These are phyloP conservation scores for Catocala fraxini DNA, from an alignment of 2,888 invertebrate genomes.

Conservation along the genomic window DNA sequence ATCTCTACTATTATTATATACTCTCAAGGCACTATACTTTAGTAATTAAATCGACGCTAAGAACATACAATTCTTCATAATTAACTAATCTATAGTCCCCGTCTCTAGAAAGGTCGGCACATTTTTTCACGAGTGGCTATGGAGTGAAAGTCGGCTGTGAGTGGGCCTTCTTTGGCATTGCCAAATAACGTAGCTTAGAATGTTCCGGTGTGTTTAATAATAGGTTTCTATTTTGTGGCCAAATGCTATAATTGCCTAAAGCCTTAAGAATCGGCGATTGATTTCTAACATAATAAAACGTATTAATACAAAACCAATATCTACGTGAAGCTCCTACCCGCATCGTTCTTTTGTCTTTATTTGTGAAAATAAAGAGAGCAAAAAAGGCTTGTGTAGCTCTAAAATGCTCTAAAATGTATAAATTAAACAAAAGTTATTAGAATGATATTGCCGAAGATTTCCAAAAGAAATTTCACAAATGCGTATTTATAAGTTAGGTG, in stretches of 20 bases:
- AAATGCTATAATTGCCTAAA: not conserved
- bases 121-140: slow-evolving; percentile 74
- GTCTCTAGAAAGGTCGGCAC: slow-evolving; percentile 71
- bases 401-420: no score
- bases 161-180: slow-evolving; percentile 73
- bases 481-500: not conserved
- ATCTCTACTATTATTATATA: no score
- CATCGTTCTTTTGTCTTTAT: no score
- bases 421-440: no score
- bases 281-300: no score
- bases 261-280: no score
- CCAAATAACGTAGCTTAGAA: slow-evolving; percentile 70
- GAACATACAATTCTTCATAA: slow-evolving; percentile 29
- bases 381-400: no score
- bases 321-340: no score
- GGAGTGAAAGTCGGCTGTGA: slow-evolving; percentile 76
- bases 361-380: no score
- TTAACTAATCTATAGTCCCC: slow-evolving; percentile 37
- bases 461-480: not conserved
- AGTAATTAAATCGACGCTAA: not conserved
- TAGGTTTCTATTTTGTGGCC: slow-evolving; percentile 22
- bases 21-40: not conserved
- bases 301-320: no score
- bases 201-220: slow-evolving; percentile 49
- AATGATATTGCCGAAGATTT: not conserved